Evolutionary conservation across 2,888 invertebrate species (phyloP).

Genomic region (Villa cingulata): DNA sequence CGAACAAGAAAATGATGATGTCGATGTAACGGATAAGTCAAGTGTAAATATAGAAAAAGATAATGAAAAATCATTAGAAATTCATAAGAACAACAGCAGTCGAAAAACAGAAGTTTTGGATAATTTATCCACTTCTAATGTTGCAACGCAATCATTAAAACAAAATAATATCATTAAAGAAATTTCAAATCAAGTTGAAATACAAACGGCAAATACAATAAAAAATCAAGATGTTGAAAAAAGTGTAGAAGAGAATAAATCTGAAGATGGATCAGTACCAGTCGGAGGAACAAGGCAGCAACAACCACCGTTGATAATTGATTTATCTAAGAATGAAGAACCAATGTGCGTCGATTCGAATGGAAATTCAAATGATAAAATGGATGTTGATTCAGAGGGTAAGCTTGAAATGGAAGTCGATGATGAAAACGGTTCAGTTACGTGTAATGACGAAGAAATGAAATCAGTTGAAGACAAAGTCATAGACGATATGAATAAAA

Average conservation of each 20-base stretch:
- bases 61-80: not conserved
- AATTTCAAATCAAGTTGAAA: too few relatives aligned
- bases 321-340: not conserved
- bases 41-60: not conserved
- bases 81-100: too few relatives aligned
- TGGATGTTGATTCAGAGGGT: slow-evolving; percentile 2
- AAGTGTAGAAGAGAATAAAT: not conserved
- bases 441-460: slow-evolving; percentile 4
- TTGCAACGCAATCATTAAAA: not conserved
- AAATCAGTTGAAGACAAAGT: not conserved
- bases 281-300: not conserved
- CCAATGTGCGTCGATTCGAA: not conserved
- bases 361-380: not conserved
- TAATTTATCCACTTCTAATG: too few relatives aligned
- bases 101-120: too few relatives aligned
- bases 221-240: not conserved
- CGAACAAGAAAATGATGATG: not conserved
- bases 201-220: not conserved
- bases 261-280: not conserved
- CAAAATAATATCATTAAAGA: not conserved
- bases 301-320: not conserved
- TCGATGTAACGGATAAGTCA: not conserved
- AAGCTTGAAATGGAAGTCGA: slow-evolving; percentile 5
- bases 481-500: not conserved
- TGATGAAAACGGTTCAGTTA: not conserved